A percentile compares a stretch with the other conserved stretches of the same genome.
phyloP scores from a whole-genome alignment of 2,797 vertebrate genomes.

The Molossus molossus region DNA sequence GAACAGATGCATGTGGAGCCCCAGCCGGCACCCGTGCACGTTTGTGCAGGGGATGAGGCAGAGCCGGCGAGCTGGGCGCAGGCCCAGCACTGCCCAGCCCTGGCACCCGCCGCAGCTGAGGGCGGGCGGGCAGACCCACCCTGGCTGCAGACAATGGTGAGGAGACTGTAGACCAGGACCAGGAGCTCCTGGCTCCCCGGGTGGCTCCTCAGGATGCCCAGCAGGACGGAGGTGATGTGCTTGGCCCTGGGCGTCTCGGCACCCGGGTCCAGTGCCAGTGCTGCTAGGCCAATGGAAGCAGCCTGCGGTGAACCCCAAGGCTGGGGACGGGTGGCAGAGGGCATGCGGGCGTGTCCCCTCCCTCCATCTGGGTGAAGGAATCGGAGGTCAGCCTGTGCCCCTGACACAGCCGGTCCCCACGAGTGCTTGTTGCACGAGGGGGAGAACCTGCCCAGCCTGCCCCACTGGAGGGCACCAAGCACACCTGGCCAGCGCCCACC shows the following conservation, averaged over 20 bases:
- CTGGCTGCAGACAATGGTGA: constrained; percentile 87
- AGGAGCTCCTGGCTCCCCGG: constrained; percentile 72
- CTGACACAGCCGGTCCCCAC: fast-evolving
- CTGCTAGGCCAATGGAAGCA: constrained; percentile 75
- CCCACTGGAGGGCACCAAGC: background rate
- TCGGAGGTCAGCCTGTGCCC: too few species aligned
- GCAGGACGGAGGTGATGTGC: constrained; percentile 61
- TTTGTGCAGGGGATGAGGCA: too few species aligned
- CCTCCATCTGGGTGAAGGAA: background rate
- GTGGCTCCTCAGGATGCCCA: constrained; percentile 71
- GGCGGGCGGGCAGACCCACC: constrained; percentile 81
- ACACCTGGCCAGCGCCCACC: background rate
- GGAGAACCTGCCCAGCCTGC: background rate
- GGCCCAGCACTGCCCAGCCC: background rate
- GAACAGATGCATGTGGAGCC: fast-evolving
- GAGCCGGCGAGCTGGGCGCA: fast-evolving
- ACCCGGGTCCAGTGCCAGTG: constrained; percentile 43
- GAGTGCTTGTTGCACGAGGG: fast-evolving
- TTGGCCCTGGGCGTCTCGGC: background rate
- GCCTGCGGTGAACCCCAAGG: background rate
- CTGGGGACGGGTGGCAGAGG: background rate
- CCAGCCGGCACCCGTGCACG: fast-evolving
- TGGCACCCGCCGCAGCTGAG: fast-evolving
- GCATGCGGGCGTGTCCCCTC: background rate
- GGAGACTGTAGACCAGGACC: constrained; percentile 67